Evolutionary conservation across 2,888 invertebrate genomes (phyloP), one percentile per base, ranked within the genome.

Genomic region (Mimumesa dahlbomi): DNA sequence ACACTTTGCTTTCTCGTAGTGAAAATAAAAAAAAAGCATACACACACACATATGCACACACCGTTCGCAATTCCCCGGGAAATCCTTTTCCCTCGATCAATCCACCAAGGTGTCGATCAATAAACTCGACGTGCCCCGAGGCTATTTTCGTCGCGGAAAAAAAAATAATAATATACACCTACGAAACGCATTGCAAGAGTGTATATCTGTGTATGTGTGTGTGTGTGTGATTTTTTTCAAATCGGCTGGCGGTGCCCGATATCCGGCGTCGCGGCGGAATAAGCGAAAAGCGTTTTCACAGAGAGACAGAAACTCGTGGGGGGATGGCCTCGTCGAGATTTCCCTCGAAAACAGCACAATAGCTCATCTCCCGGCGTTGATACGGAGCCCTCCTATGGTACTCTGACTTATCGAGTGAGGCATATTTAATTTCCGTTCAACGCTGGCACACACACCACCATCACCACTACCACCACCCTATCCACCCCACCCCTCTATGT

Each of bases 381-480:
- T 86, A 87, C 81, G 84, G 83, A 79, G 82, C 83, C 82, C 82
- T 79, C 82, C 75, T 79, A 75, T 76, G 76, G 81, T 77, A 81
- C 78, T 83, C 86, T 86, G 85, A 89, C 89, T 89, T 89, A 89
- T 89, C 89, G 88, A 87, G 86, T 85, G 85, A 87, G 88, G 88
- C 88, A 89, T 89, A 89, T 89, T 89, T 89, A 89, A 89, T 89
- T 89, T 89, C 89, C 89, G 89, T 84, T 88, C 85, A 82, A 85
- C 83, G 81, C 68, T 64, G 62, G 66, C 58, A 11, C n/a, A 36
- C 31, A 1, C 13, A 11, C 56, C 29, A 9, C 11, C 45, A 19
- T 19, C 31, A 14, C 34, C 7, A 25, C 25, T 22, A 2, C n/a
- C 22, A 22, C 49, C 11, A 31, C 18, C 34, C 34, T 19, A 34